A percentile compares a stretch with the other conserved stretches of the same genome.
Conservation (phyloP, 2,888 invertebrate species). For the Cheilosia pagana region DNA sequence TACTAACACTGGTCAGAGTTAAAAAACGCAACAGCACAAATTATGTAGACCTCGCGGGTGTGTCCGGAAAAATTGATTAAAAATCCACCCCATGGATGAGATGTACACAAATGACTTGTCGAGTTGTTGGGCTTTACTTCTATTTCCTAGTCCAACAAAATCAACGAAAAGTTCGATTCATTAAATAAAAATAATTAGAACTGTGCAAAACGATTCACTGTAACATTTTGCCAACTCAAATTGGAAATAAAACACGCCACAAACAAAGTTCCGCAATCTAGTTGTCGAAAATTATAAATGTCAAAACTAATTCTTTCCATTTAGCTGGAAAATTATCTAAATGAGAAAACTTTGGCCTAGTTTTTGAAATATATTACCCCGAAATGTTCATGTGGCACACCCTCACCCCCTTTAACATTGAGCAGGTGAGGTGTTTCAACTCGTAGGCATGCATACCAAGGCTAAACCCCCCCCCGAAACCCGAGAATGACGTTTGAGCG, state of each 20-base stretch:
- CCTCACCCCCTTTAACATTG: not conserved
- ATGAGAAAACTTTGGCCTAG: constrained; percentile 73
- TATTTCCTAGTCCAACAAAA: too few relatives aligned
- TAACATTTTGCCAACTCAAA: constrained; percentile 34
- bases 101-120: too few relatives aligned
- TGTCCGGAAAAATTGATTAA: too few relatives aligned
- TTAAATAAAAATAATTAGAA: constrained; percentile 38
- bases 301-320: constrained; percentile 35
- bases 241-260: constrained; percentile 30
- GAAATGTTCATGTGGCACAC: constrained; percentile 8
- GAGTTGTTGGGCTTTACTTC: too few relatives aligned
- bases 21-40: too few relatives aligned
- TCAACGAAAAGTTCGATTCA: not conserved
- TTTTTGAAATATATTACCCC: constrained; percentile 56
- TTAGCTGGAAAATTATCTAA: constrained; percentile 53
- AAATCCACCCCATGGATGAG: too few relatives aligned
- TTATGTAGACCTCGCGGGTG: too few relatives aligned
- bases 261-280: not conserved
- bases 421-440: constrained; percentile 16
- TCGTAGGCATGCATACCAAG: constrained; percentile 12
- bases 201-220: constrained; percentile 9
- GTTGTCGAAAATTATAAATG: constrained; percentile 45
- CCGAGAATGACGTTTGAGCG: constrained; percentile 38
- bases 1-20: too few relatives aligned
- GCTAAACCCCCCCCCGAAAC: constrained; percentile 33